Evolutionary conservation across 2,113 vertebrate genomes (phyloP).

Genomic region (Mellivora capensis): DNA sequence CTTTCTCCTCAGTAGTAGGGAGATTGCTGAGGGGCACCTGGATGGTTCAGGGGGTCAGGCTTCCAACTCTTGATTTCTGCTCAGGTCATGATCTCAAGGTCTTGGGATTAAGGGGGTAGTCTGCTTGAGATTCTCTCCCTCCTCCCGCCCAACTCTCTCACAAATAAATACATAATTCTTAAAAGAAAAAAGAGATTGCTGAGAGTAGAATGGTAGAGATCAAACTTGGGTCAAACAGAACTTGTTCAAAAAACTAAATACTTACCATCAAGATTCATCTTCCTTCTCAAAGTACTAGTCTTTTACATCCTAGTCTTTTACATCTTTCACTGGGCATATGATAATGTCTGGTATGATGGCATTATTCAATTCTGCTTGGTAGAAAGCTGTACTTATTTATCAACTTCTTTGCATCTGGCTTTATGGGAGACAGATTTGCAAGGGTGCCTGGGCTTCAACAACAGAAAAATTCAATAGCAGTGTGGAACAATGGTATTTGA

Average conservation of each 20-base stretch:
- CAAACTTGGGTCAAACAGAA: not conserved
- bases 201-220: not conserved
- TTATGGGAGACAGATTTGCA: not conserved
- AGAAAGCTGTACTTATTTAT: slow-evolving; percentile 14
- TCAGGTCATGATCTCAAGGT: not conserved
- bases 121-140: not conserved
- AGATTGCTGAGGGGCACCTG: not conserved
- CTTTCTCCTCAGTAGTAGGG: not conserved
- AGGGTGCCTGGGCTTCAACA: not conserved
- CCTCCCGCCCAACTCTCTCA: not conserved
- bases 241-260: not conserved
- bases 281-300: not conserved
- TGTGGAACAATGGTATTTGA: slow-evolving; percentile 11
- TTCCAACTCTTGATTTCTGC: not conserved
- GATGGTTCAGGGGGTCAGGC: not conserved
- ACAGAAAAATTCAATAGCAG: slow-evolving; percentile 2
- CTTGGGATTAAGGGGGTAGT: not conserved
- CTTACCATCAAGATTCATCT: not conserved
- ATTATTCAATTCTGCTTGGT: slow-evolving; percentile 19
- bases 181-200: not conserved
- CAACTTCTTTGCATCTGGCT: not conserved
- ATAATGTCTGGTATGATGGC: not conserved
- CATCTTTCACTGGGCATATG: not conserved
- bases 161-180: not conserved
- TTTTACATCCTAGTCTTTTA: not conserved